A percentile compares a stretch with the other conserved stretches of the same genome.
Conservation (phyloP, 2,888 invertebrate species). For the Colletes collaris region DNA sequence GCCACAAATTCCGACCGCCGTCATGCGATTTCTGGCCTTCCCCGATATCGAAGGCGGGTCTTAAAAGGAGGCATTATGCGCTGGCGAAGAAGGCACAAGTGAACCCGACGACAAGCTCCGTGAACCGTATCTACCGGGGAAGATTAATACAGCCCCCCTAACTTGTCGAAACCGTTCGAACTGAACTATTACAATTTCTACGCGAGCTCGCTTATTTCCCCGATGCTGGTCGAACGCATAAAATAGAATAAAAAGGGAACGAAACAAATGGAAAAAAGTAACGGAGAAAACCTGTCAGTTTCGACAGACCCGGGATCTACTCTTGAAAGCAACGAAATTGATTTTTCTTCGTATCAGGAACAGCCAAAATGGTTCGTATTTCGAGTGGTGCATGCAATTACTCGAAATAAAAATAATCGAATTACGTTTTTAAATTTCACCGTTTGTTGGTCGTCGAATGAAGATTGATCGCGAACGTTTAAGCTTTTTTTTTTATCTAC, state of each 20-base stretch:
- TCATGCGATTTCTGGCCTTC: constrained; percentile 3
- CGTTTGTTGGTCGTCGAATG: too few species aligned
- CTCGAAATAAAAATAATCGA: not conserved
- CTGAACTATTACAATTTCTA: not conserved
- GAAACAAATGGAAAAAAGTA: not conserved
- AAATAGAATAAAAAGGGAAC: not conserved
- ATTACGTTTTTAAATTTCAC: not conserved
- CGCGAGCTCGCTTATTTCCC: not conserved
- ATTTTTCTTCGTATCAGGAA: not conserved
- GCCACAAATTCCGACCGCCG: constrained; percentile 15
- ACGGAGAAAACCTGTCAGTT: not conserved
- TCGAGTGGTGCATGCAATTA: not conserved
- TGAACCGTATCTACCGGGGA: constrained; percentile 15
- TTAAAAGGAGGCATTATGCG: constrained; percentile 27
- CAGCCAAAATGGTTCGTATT: not conserved
- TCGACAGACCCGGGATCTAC: not conserved
- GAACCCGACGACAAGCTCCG: constrained; percentile 15
- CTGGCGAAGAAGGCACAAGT: constrained; percentile 8
- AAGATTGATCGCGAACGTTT: too few species aligned
- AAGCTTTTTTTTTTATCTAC: too few species aligned
- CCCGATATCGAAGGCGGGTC: constrained; percentile 11
- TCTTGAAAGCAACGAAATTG: constrained; percentile 4
- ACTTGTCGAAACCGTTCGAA: constrained; percentile 19
- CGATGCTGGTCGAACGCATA: not conserved
- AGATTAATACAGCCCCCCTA: constrained; percentile 16